phyloP scores from a whole-genome alignment of 2,797 vertebrate species.

The Coracias cyanogaster region DNA sequence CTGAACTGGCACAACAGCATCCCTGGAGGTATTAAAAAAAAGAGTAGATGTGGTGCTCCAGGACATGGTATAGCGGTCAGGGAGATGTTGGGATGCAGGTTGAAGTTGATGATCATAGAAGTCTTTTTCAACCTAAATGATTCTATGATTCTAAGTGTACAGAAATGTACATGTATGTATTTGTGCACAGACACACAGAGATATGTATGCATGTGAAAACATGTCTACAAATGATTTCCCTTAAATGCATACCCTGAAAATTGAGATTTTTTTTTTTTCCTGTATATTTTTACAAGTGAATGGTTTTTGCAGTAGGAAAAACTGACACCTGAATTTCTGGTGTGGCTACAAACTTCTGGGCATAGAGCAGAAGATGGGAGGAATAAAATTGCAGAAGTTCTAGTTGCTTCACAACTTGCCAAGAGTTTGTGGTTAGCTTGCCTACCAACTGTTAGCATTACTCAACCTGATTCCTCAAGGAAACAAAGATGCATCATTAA shows the following conservation, averaged over 20 bases:
- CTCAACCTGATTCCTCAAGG: conserved; percentile 21
- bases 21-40: no score
- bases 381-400: conserved; percentile 24
- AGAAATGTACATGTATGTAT: no score
- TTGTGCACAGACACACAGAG: not conserved
- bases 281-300: not conserved
- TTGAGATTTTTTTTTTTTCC: not conserved
- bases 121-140: no score
- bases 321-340: not conserved
- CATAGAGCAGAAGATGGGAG: not conserved
- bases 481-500: not conserved
- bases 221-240: not conserved
- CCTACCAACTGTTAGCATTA: not conserved
- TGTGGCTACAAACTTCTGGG: not conserved
- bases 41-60: no score
- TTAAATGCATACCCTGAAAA: not conserved
- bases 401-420: conserved; percentile 25
- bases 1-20: no score
- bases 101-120: no score
- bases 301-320: not conserved
- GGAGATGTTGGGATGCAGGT: no score
- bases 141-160: no score
- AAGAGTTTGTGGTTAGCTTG: conserved; percentile 1
- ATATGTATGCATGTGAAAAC: not conserved
- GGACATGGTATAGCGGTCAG: no score